A percentile compares a stretch with the other conserved stretches of the same genome.
These are phyloP conservation scores for Atrina japonica DNA, from an alignment of 2,888 invertebrate species.

Conservation along the genomic window DNA sequence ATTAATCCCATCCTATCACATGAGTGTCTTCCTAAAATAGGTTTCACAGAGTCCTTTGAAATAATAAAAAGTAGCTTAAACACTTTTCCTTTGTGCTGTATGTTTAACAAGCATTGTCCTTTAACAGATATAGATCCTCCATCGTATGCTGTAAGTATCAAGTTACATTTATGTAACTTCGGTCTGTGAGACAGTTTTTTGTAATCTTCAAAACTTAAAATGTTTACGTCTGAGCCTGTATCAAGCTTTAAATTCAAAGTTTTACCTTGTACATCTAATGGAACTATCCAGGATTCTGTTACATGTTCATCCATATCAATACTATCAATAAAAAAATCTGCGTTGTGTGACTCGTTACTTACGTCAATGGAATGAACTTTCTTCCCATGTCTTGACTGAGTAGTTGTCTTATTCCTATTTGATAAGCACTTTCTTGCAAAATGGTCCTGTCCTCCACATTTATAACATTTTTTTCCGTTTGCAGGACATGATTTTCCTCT, in stretches of 20 bases:
- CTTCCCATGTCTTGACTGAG: too few species aligned
- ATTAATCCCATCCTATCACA: constrained; percentile 31
- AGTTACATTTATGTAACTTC: constrained; percentile 1
- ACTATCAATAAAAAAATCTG: too few species aligned
- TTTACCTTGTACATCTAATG: too few species aligned
- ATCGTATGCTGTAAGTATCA: constrained; percentile 24
- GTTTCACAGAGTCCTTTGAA: neutral
- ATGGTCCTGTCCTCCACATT: too few species aligned
- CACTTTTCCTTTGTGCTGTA: constrained; percentile 16
- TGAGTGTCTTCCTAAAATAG: constrained; percentile 19
- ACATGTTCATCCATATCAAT: too few species aligned
- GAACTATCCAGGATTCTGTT: too few species aligned
- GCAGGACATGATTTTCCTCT: too few species aligned
- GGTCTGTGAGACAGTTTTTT: constrained; percentile 14
- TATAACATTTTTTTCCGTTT: too few species aligned
- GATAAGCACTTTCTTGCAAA: too few species aligned
- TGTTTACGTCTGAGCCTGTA: constrained; percentile 15
- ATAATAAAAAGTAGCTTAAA: constrained; percentile 23
- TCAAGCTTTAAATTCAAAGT: constrained; percentile 22
- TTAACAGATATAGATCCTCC: constrained; percentile 10
- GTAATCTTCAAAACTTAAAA: neutral
- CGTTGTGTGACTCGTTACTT: too few species aligned
- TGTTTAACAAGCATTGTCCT: constrained; percentile 21
- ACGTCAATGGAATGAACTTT: neutral
- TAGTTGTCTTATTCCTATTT: too few species aligned